A percentile compares a stretch with the other conserved stretches of the same genome.
phyloP scores from a whole-genome alignment of 2,113 vertebrate genomes.

The Tenebrosternarchus preto region DNA sequence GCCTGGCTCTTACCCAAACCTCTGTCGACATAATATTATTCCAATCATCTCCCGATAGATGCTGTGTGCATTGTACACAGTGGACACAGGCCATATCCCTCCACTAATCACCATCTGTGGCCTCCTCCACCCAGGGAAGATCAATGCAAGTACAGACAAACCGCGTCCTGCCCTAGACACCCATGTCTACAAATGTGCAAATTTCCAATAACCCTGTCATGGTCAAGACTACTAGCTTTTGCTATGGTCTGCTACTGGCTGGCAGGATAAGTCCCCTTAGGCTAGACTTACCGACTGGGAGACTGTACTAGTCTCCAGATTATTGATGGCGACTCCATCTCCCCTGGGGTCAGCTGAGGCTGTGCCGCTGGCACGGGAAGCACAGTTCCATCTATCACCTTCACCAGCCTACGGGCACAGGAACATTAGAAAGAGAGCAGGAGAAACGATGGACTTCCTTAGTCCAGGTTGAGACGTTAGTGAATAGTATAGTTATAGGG shows the following conservation, averaged over 20 bases:
- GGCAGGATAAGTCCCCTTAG: slow-evolving; percentile 10
- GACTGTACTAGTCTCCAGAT: slow-evolving; percentile 32
- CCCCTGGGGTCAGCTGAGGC: slow-evolving; percentile 35
- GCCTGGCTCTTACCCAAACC: not conserved
- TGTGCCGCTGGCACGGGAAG: slow-evolving; percentile 43
- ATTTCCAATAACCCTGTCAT: slow-evolving; percentile 25
- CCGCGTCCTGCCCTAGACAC: not conserved
- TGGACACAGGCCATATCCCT: not conserved
- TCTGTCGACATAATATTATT: not conserved
- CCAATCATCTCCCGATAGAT: not conserved
- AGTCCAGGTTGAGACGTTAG: not conserved
- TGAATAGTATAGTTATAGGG: not conserved
- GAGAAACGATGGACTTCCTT: not conserved
- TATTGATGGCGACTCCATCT: slow-evolving; percentile 42
- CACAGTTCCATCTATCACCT: slow-evolving; percentile 50
- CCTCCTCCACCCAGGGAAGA: not conserved
- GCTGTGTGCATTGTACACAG: not conserved
- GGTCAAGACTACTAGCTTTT: slow-evolving; percentile 17
- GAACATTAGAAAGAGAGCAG: slow-evolving; percentile 12
- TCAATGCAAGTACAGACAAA: slow-evolving; percentile 6
- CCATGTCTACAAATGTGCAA: slow-evolving; percentile 7
- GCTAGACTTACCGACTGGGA: slow-evolving; percentile 43
- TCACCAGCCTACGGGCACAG: slow-evolving; percentile 35
- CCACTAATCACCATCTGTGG: not conserved
- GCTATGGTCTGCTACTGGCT: slow-evolving; percentile 21